Evolutionary conservation across 2,888 invertebrate species (phyloP).

Genomic region (Sinelater perroti): DNA sequence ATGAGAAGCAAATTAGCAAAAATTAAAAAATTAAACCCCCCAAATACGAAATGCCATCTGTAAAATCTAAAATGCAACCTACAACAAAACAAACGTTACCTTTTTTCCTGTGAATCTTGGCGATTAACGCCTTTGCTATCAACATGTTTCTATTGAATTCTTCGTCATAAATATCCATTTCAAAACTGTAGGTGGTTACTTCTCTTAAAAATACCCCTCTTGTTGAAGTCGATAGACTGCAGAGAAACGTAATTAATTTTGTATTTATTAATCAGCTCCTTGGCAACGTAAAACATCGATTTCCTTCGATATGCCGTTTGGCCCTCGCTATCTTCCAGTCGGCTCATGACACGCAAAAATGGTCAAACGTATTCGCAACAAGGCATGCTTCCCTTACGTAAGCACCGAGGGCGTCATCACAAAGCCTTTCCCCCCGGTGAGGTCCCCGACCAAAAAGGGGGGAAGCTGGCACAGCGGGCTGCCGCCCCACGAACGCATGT

Average conservation of each 20-base stretch:
- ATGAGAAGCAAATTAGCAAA: no score
- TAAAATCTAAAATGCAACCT: no score
- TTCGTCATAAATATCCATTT: constrained; percentile 61
- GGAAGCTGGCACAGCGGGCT: constrained; percentile 57
- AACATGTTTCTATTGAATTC: constrained; percentile 63
- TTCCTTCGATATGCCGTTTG: constrained; percentile 12
- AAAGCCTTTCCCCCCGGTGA: constrained; percentile 55
- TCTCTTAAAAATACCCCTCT: constrained; percentile 6
- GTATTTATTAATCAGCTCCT: constrained; percentile 38
- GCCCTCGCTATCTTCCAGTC: not conserved
- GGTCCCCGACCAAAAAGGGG: constrained; percentile 39
- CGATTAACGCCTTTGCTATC: constrained; percentile 60
- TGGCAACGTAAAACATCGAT: constrained; percentile 33
- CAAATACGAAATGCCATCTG: no score
- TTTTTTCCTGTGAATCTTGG: constrained; percentile 56
- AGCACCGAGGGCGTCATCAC: constrained; percentile 61
- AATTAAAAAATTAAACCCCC: no score
- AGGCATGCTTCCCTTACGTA: constrained; percentile 59
- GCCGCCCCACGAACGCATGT: constrained; percentile 61
- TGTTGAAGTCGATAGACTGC: constrained; percentile 35
- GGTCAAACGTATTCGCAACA: constrained; percentile 48
- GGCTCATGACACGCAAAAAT: not conserved
- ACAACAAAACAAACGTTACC: no score
- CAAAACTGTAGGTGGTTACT: not conserved
- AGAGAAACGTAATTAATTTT: constrained; percentile 35